Conservation (phyloP, 2,888 invertebrate genomes). For the Thymelicus acteon region DNA sequence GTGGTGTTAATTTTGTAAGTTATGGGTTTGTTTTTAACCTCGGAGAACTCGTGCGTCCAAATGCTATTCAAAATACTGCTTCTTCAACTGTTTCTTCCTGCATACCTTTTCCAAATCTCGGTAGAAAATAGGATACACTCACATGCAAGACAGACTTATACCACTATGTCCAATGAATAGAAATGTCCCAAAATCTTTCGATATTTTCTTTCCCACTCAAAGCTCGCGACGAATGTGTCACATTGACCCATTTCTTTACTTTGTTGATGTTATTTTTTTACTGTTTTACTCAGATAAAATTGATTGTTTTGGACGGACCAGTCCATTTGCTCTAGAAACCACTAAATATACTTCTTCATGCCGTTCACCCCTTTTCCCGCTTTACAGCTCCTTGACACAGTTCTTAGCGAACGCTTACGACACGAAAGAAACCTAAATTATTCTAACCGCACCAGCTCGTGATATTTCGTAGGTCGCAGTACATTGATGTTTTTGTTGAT, state of each 20-base stretch:
- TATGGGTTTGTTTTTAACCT: too few species aligned
- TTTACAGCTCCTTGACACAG: constrained; percentile 25
- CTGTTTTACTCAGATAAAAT: neutral
- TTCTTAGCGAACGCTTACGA: constrained; percentile 17
- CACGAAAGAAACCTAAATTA: constrained; percentile 30
- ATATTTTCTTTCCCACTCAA: too few species aligned
- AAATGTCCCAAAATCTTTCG: too few species aligned
- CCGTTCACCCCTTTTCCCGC: constrained; percentile 28
- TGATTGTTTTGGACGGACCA: neutral
- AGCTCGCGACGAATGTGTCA: too few species aligned
- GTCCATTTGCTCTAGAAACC: constrained; percentile 1
- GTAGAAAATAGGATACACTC: too few species aligned
- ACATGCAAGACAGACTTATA: too few species aligned
- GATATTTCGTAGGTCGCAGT: neutral
- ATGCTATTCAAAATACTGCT: too few species aligned
- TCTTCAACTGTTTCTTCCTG: too few species aligned
- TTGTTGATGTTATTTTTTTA: neutral
- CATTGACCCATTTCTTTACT: neutral
- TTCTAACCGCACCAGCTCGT: constrained; percentile 12
- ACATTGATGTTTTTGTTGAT: neutral
- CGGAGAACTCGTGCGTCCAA: too few species aligned
- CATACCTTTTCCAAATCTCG: too few species aligned
- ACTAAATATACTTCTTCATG: constrained; percentile 13
- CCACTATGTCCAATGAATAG: too few species aligned
- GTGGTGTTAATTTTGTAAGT: too few species aligned